Evolutionary conservation across 2,888 invertebrate species (phyloP).

Genomic region (Lycocerus yunnanus): DNA sequence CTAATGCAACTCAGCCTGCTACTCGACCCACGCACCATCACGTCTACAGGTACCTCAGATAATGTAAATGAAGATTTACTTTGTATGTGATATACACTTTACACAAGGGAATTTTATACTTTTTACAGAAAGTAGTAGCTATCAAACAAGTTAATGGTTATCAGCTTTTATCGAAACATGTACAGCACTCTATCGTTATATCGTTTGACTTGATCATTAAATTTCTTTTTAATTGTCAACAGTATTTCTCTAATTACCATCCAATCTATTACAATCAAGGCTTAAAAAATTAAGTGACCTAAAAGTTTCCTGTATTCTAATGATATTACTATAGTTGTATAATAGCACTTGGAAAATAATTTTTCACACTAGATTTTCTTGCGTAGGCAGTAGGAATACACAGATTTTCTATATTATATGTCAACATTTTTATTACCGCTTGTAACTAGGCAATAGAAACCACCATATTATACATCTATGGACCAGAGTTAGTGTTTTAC

Average conservation of each 20-base stretch:
- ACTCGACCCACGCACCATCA: constrained; percentile 41
- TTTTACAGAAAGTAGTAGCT: background rate
- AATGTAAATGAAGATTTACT: background rate
- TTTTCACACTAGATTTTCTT: too few species aligned
- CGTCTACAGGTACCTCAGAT: constrained; percentile 23
- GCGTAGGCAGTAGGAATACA: too few species aligned
- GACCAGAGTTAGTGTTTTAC: too few species aligned
- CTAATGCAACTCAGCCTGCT: constrained; percentile 44
- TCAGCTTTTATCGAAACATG: background rate
- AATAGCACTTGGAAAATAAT: too few species aligned
- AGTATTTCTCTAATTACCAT: background rate
- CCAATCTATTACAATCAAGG: background rate
- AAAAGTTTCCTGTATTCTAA: background rate
- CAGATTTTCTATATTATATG: too few species aligned
- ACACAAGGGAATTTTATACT: background rate
- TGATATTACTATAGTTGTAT: background rate
- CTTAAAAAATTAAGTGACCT: background rate
- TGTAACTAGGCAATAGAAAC: too few species aligned
- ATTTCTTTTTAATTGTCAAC: background rate
- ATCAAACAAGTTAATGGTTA: background rate
- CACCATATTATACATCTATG: too few species aligned
- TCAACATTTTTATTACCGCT: too few species aligned
- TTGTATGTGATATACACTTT: background rate
- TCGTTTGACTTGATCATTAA: background rate
- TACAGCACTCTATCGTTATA: background rate